These are phyloP conservation scores for Aphaenogaster ashmeadi DNA, from an alignment of 1,140 invertebrate genomes.

Conservation along the genomic window DNA sequence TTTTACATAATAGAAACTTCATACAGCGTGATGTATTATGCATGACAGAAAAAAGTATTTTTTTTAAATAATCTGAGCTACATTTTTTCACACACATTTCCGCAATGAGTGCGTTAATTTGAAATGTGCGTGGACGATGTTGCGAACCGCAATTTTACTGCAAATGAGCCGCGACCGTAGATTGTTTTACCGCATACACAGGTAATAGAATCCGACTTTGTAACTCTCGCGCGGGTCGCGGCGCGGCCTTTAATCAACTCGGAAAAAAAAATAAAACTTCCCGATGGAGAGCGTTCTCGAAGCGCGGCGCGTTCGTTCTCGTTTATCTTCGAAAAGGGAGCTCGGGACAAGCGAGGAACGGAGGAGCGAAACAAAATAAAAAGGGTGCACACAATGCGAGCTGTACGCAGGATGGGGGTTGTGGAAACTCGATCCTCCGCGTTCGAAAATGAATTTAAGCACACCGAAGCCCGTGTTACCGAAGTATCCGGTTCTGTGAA, in stretches of 20 bases:
- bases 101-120: conserved; percentile 41
- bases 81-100: conserved; percentile 25
- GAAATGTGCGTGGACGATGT: conserved; percentile 17
- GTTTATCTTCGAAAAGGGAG: conserved; percentile 72
- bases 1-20: background rate
- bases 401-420: conserved; percentile 49
- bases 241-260: conserved; percentile 53
- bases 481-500: conserved; percentile 71
- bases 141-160: conserved; percentile 31
- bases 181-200: conserved; percentile 56
- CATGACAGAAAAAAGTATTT: background rate
- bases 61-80: background rate
- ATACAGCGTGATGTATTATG: background rate
- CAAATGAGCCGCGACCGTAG: conserved; percentile 57
- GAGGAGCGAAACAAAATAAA: conserved; percentile 58
- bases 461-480: conserved; percentile 65
- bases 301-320: conserved; percentile 58
- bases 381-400: conserved; percentile 48
- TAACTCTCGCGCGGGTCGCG: conserved; percentile 44
- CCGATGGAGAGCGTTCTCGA: conserved; percentile 70
- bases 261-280: conserved; percentile 52
- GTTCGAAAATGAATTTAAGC: conserved; percentile 80
- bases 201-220: conserved; percentile 63
- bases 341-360: conserved; percentile 62
- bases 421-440: conserved; percentile 71